These are phyloP conservation scores for Pelmatolapia mariae DNA, from an alignment of 2,113 vertebrate genomes.

Conservation along the genomic window DNA sequence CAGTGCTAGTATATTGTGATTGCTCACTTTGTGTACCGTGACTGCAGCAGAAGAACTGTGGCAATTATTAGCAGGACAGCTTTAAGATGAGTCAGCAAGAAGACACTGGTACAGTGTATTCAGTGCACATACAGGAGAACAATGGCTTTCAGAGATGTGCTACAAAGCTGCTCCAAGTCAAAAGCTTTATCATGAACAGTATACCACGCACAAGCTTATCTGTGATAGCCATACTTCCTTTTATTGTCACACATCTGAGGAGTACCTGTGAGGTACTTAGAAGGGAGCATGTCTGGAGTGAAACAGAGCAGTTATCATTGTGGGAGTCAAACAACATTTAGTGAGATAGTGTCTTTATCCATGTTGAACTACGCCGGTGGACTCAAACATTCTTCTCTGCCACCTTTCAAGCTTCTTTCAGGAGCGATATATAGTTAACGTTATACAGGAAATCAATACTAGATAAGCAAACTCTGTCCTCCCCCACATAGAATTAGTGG, in stretches of 20 bases:
- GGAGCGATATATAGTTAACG: constrained; percentile 10
- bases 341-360: not conserved
- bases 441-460: not conserved
- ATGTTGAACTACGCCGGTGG: not conserved
- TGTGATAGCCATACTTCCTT: not conserved
- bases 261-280: not conserved
- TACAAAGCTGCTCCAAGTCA: not conserved
- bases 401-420: not conserved
- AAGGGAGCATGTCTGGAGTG: not conserved
- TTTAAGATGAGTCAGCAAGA: constrained; percentile 21
- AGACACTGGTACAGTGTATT: not conserved
- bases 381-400: not conserved
- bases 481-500: not conserved
- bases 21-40: not conserved
- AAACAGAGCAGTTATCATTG: not conserved
- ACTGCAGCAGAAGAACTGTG: constrained; percentile 4
- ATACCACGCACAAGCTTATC: not conserved
- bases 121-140: not conserved
- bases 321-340: not conserved
- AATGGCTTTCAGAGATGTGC: not conserved
- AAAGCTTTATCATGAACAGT: not conserved
- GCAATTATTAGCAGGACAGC: not conserved
- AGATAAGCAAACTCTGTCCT: not conserved
- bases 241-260: not conserved
- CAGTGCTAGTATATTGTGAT: not conserved